phyloP scores from a whole-genome alignment of 2,113 vertebrate species.

The Alaudala cheleensis region DNA sequence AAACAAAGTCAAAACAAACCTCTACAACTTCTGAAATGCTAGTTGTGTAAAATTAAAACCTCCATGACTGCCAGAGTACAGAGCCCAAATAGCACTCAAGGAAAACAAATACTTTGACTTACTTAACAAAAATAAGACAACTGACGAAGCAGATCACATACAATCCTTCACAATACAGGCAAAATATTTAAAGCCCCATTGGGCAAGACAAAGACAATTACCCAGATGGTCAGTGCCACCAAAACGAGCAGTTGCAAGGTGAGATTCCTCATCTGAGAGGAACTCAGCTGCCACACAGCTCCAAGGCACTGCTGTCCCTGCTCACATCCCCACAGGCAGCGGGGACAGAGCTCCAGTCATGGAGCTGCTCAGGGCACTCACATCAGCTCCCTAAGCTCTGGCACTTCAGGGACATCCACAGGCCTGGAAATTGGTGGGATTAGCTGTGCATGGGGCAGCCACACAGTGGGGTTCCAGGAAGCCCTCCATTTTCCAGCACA shows the following conservation, averaged over 20 bases:
- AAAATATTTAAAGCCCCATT: not conserved
- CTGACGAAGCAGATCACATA: not conserved
- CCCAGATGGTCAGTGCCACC: not conserved
- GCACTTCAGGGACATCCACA: not conserved
- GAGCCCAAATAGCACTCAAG: not conserved
- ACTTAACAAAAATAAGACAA: not conserved
- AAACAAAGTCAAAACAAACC: constrained; percentile 42
- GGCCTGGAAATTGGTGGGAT: not conserved
- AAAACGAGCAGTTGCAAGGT: not conserved
- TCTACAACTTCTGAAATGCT: not conserved
- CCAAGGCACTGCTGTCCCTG: not conserved
- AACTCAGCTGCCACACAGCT: not conserved
- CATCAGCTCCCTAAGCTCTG: not conserved
- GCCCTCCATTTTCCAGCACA: accelerated
- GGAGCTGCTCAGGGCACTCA: not conserved
- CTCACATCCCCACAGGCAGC: not conserved
- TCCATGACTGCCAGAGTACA: not conserved
- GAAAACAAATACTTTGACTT: not conserved
- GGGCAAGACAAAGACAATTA: not conserved
- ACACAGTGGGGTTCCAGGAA: accelerated
- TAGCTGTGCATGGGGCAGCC: not conserved
- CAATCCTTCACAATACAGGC: accelerated
- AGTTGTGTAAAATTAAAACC: constrained; percentile 2
- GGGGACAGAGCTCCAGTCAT: not conserved
- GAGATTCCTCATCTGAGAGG: not conserved